Evolutionary conservation across 2,888 invertebrate genomes (phyloP).

Genomic region (Chrysolina oricalcia): DNA sequence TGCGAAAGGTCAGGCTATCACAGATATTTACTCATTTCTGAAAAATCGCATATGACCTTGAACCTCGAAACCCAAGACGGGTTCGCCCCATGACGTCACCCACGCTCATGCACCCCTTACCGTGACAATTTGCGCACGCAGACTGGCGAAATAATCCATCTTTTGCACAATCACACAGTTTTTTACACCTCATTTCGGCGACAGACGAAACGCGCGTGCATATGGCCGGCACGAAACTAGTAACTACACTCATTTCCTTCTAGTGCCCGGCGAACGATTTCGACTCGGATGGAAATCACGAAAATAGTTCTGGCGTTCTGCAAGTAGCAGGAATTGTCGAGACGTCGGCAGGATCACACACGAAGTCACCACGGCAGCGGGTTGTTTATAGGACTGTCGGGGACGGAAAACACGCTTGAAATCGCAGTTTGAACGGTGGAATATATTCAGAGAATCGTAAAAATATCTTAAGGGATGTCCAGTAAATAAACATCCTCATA

Average conservation of each 20-base stretch:
- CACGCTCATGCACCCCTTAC: neutral
- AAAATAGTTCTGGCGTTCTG: conserved; percentile 15
- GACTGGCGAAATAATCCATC: neutral
- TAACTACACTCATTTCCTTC: neutral
- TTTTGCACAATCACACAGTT: conserved; percentile 10
- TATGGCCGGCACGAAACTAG: conserved; percentile 2
- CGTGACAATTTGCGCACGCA: conserved; percentile 8
- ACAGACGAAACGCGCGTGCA: neutral
- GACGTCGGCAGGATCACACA: neutral
- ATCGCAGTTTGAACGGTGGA: neutral
- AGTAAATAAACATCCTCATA: neutral
- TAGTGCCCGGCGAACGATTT: conserved; percentile 14
- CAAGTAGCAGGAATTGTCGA: conserved; percentile 9
- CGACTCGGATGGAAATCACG: conserved; percentile 22
- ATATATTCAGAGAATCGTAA: neutral
- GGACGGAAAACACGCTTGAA: neutral
- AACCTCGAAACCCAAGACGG: too few species aligned
- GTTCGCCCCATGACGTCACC: neutral
- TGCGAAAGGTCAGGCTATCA: too few species aligned
- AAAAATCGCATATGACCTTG: too few species aligned
- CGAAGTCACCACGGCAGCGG: neutral
- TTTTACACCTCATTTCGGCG: conserved; percentile 5
- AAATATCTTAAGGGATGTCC: neutral
- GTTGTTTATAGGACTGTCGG: neutral
- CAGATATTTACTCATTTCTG: too few species aligned